A percentile compares a stretch with the other conserved stretches of the same genome.
Conservation (phyloP, 2,797 vertebrate genomes). For the Crax fasciolata region DNA sequence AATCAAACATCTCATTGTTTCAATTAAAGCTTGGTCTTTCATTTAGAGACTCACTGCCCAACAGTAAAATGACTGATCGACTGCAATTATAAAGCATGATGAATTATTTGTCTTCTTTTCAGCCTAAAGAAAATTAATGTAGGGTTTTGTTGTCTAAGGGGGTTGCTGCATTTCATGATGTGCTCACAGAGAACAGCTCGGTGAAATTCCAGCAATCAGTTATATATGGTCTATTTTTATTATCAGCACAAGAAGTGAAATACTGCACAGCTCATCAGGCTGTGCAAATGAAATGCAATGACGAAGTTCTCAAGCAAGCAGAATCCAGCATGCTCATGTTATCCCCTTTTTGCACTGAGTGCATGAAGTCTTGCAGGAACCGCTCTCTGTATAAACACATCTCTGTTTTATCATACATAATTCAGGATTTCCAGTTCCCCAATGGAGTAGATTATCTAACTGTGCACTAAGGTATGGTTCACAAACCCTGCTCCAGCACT, state of each 20-base stretch:
- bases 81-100: constrained; percentile 27
- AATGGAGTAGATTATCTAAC: constrained; percentile 41
- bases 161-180: neutral
- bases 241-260: constrained; percentile 41
- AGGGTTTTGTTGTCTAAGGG: constrained; percentile 35
- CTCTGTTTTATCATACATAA: constrained; percentile 69
- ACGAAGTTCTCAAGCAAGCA: constrained; percentile 47
- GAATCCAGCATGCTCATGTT: neutral
- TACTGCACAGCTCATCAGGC: constrained; percentile 37
- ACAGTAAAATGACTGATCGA: constrained; percentile 35
- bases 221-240: constrained; percentile 47
- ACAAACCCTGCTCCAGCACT: neutral
- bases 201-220: constrained; percentile 20
- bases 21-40: constrained; percentile 39
- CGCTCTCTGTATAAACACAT: constrained; percentile 60
- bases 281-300: constrained; percentile 53
- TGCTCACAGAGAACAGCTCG: neutral
- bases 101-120: constrained; percentile 33
- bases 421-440: constrained; percentile 38
- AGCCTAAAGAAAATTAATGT: constrained; percentile 32
- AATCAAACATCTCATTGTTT: constrained; percentile 53
- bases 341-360: constrained; percentile 8
- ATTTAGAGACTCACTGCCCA: constrained; percentile 40
- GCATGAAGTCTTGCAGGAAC: constrained; percentile 30
- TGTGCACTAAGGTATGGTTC: neutral